These are phyloP conservation scores for Tinamus guttatus DNA, from an alignment of 2,113 vertebrate species.

Conservation along the genomic window DNA sequence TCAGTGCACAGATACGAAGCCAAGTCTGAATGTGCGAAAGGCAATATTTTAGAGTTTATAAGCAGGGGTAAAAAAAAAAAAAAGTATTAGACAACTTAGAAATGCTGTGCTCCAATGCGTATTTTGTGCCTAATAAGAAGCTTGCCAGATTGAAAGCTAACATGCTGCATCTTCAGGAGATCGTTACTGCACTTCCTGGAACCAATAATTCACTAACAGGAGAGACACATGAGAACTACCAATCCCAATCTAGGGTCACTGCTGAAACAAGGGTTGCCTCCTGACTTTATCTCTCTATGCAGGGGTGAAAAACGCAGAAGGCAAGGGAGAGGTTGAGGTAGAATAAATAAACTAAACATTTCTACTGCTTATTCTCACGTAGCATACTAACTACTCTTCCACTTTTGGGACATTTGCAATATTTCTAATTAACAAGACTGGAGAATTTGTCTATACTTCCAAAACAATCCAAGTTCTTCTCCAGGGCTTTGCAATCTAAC, in stretches of 20 bases:
- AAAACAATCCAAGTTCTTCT: fast-evolving
- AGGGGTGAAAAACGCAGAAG: not conserved
- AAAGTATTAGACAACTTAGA: not conserved
- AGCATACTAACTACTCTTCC: not conserved
- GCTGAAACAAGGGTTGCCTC: not conserved
- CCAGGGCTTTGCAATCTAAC: not conserved
- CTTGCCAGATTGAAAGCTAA: not conserved
- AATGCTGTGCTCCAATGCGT: not conserved
- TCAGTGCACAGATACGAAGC: not conserved
- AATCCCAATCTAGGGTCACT: not conserved
- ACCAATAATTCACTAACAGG: not conserved
- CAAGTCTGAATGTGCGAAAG: not conserved
- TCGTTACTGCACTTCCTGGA: not conserved
- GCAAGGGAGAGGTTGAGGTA: not conserved
- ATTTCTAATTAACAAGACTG: not conserved
- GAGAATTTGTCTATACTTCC: not conserved
- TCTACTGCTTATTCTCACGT: not conserved
- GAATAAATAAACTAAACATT: not conserved
- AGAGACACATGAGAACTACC: not conserved
- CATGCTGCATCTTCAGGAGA: not conserved
- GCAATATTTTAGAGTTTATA: not conserved
- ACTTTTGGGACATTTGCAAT: not conserved
- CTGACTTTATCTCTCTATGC: not conserved
- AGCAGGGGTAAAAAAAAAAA: not conserved
- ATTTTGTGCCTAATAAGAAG: slow-evolving; percentile 7